Evolutionary conservation across 2,113 vertebrate species (phyloP).

Genomic region (Lasiurus cinereus): DNA sequence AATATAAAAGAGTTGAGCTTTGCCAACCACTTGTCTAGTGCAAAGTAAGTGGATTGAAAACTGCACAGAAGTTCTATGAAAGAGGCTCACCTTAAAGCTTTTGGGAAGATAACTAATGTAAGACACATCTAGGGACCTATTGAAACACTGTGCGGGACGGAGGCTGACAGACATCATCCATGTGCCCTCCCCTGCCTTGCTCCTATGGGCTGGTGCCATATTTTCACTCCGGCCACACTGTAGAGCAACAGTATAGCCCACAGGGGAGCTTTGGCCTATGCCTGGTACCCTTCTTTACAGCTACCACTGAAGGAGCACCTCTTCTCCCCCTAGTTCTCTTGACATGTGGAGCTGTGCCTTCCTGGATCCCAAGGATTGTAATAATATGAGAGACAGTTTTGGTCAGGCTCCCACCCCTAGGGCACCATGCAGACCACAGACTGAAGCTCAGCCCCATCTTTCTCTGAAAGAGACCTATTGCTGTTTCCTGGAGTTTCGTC

Average conservation of each 20-base stretch:
- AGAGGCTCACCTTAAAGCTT: background rate
- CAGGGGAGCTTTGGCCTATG: too few relatives aligned
- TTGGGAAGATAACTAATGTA: background rate
- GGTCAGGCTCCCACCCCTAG: background rate
- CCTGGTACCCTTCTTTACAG: background rate
- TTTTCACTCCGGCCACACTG: background rate
- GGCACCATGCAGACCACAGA: background rate
- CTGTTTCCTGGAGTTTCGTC: background rate
- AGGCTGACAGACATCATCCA: background rate
- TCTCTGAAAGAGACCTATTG: background rate
- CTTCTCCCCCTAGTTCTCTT: background rate
- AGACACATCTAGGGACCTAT: background rate
- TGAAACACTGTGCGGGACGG: background rate
- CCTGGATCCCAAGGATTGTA: background rate
- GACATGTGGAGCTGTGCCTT: background rate
- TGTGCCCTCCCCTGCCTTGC: background rate
- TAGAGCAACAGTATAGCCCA: background rate
- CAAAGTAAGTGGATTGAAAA: background rate
- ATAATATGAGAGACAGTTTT: background rate
- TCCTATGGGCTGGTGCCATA: background rate
- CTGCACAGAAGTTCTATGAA: background rate
- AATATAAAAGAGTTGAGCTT: too few relatives aligned
- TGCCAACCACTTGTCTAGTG: too few relatives aligned
- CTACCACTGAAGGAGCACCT: background rate
- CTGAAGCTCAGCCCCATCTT: background rate